Evolutionary conservation across 2,888 invertebrate genomes (phyloP), one percentile per base, ranked within the genome.

Genomic region (Cetonia aurata): DNA sequence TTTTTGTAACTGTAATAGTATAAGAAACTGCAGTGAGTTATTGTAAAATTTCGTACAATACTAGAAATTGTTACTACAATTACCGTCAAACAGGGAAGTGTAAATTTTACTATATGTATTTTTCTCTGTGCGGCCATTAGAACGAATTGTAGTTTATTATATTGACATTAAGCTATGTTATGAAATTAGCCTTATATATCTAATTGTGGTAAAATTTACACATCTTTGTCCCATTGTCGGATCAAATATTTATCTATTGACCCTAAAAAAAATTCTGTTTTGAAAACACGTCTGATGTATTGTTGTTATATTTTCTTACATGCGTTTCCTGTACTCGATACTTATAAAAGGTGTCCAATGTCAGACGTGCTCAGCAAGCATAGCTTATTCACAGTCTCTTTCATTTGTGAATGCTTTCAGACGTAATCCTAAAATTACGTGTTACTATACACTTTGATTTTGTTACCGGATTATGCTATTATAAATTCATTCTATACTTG

Each of bases 341-440:
- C 46, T 31, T 15, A 46, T 15, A 46, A 46, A 48, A 60, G 46
- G 60, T 46, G 48, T 48, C 31, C 31, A 42, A 42, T 60, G 31
- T 60, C 46, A 25, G 31, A 31, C 33, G 31, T 31, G 46, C 46
- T 46, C 46, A 33, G 31, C 13, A 19, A n/a, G 60, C 17, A 10
- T 13, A 60, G 46, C 33, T 60, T 60, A 60, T 48, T 60, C 25
- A 46, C 4, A 60, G 41, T 3, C 31, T 60, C 42, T 60, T 60
- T 60, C 31, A 60, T 60, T 13, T 60, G 8, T 60, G 46, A 60
- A 31, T 60, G 44, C 46, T 4, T n/a, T 25, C 17, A 46, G 33
- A 60, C 15, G 25, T 44, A 57, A 57, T 44, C 57, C 57, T 9
- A 42, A 57, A 57, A 57, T 57, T 57, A 57, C 42, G 42, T 57